Conservation (phyloP, 2,113 vertebrate genomes). For the Cephalopholis sonnerati region DNA sequence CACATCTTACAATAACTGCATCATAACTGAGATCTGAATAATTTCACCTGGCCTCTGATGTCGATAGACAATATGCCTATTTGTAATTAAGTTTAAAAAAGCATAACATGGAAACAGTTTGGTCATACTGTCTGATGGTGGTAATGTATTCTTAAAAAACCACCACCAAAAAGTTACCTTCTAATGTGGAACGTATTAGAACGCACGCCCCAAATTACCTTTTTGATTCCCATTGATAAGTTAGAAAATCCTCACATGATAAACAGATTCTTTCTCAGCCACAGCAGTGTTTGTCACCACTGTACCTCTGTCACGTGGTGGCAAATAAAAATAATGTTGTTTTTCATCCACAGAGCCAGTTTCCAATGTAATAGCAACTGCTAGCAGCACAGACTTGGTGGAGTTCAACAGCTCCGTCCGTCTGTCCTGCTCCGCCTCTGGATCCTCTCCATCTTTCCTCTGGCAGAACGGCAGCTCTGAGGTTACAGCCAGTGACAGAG, state of each 20-base stretch:
- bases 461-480: conserved; percentile 72
- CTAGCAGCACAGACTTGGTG: background rate
- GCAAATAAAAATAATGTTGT: background rate
- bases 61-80: too few relatives aligned
- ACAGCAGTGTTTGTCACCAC: background rate
- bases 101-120: too few relatives aligned
- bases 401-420: conserved; percentile 18
- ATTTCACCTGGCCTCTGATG: too few relatives aligned
- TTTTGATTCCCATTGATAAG: too few relatives aligned
- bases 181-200: too few relatives aligned
- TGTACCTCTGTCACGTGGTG: background rate
- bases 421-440: conserved; percentile 61
- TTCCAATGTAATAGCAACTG: background rate
- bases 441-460: conserved; percentile 51
- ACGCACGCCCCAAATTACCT: too few relatives aligned
- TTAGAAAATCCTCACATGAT: background rate
- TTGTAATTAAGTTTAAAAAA: too few relatives aligned
- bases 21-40: too few relatives aligned
- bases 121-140: too few relatives aligned
- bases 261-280: background rate
- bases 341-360: background rate
- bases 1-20: too few relatives aligned
- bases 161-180: too few relatives aligned
- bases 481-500: conserved; percentile 55
- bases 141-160: too few relatives aligned